These are phyloP conservation scores for Phylloscopus collybita DNA, from an alignment of 2,797 vertebrate genomes.

Conservation along the genomic window DNA sequence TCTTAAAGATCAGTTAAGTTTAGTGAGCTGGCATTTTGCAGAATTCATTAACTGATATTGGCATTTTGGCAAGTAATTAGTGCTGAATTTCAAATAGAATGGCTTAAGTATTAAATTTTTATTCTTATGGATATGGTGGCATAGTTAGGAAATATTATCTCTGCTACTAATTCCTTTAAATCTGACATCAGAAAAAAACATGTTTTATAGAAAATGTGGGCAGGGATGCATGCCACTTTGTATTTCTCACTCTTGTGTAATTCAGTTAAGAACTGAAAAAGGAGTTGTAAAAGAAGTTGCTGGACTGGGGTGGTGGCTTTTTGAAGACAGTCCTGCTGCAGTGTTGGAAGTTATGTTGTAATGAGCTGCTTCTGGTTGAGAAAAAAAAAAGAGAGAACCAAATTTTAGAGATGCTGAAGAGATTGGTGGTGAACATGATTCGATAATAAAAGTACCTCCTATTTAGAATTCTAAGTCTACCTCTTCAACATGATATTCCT, in stretches of 20 bases:
- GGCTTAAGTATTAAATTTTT: neutral
- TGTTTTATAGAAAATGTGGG: neutral
- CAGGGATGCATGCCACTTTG: neutral
- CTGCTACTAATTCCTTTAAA: neutral
- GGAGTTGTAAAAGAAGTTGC: neutral
- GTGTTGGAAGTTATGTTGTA: neutral
- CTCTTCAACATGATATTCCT: neutral
- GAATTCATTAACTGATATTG: neutral
- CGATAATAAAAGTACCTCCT: neutral
- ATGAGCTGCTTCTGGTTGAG: neutral
- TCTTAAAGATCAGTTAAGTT: neutral
- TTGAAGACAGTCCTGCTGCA: neutral
- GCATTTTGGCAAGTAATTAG: slow-evolving; percentile 18
- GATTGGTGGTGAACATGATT: neutral
- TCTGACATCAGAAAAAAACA: neutral
- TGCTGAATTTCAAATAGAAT: neutral
- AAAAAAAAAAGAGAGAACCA: neutral
- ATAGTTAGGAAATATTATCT: neutral
- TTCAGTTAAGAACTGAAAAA: neutral
- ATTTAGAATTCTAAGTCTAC: neutral
- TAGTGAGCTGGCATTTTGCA: neutral
- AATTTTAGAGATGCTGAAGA: neutral
- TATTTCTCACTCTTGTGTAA: neutral
- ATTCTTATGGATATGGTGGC: neutral
- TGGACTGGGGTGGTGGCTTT: neutral